Evolutionary conservation across 2,888 invertebrate genomes (phyloP), one percentile per base, ranked within the genome.

Genomic region (Apantesis nais): DNA sequence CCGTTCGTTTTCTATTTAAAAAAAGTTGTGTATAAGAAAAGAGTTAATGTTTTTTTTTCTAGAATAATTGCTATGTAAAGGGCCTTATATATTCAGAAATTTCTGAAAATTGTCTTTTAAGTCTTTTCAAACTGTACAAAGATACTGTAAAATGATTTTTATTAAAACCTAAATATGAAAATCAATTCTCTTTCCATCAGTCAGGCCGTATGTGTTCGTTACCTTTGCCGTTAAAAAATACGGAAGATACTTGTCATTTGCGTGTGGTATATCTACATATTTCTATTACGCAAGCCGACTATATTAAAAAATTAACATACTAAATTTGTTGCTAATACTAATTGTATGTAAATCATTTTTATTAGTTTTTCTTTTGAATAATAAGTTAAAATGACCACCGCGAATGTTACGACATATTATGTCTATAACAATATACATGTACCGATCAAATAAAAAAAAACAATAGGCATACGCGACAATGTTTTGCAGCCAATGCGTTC

Each of bases 311-410:
- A 62, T 68, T 68, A 55, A 39, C 68, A 68, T 68, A 65, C 62
- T 31, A 39, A 73, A 66, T 65, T 67, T 39, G 67, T 71, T 78
- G 75, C 67, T 77, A 78, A 75, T 77, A 74, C 78, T 77, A 65
- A 77, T 78, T 82, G 75, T 76, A 74, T 81, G 77, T 68, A 48
- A 77, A 68, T 68, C n/a, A 31, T 37, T 48, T 39, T 44, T 48
- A 37, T 41, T 19, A 41, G n/a, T 63, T n/a, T 37, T 37, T 7
- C 14, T 52, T 62, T 67, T 60, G 29, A 67, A 41, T 61, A n/a
- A 8, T 48, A 34, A 34, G 29, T 44, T 64, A 34, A 34, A 52
- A 34, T 34, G 65, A 52, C 65, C 52, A 52, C 65, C 65, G 22
- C 48, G 16, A n/a, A n/a, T 8, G 12, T 48, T n/a, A 48, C 22